Evolutionary conservation across 2,888 invertebrate species (phyloP), one percentile per base, ranked within the genome.

Genomic region (Blomia tropicalis): DNA sequence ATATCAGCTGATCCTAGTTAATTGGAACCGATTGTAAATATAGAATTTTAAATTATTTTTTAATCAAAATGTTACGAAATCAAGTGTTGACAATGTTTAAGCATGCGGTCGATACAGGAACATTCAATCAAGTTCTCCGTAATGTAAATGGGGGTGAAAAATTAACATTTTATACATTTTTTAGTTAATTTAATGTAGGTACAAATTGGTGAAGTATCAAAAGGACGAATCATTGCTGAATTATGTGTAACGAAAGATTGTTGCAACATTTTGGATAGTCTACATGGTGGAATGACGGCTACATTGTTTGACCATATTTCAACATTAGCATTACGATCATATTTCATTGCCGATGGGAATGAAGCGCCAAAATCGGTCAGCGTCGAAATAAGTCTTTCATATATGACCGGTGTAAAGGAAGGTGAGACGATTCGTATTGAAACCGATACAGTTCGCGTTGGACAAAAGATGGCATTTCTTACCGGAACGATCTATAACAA

Each of bases 201-300:
- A 27, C 7, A 58, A 36, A 58, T 62, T 43, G 44, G 23, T 1
- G 44, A 56, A 22, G 43, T 58, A n/a, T 23, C 31, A 2, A 58
- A 62, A n/a, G 62, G 62, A 14, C 3, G 47, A 5, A 23, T 62
- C 2, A 43, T 23, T 2, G 62, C 62, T 5, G 83, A 88, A 73
- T 80, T 91, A 70, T 80, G 79, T 68, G 82, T 91, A 0, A 78
- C 76, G 0, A 76, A 82, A 2, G 83, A 85, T 67, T 85, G 88
- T 65, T 75, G 83, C 1, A 92, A 92, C 74, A 74, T 77, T 17
- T 72, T 77, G 32, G 87, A 87, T 0, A 80, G 81, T 0, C 73
- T 92, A 3, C 92, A 92, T 71, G 91, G 91, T 1, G 92, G 89
- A 4, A 81, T 87, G 69, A 85, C 85, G 2, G 83, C 86, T 2